Base-by-base conservation (phyloP, 2,888 invertebrate genomes). In the Rugalucina vietnamica region DNA sequence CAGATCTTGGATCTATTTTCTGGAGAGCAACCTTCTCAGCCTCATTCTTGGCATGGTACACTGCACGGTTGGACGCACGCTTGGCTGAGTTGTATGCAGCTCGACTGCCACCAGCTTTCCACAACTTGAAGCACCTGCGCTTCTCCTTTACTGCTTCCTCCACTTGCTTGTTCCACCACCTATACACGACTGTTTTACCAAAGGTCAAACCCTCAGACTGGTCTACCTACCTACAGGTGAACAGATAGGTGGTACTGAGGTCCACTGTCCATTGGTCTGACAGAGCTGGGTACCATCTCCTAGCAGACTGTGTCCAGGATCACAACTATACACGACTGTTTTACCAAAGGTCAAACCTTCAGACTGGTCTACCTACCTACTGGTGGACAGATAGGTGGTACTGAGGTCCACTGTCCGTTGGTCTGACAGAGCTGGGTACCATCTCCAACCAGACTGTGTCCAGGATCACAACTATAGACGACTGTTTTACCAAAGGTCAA, bases 281-380 rank as follows among this genome's bases (percentile, higher is more conserved):
- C 85, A 86, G 3, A 32, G 37, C 14, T 75, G n/a, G 34, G 75
- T 75, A 24, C 37, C 3, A 14, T 36, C 36, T 8, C 85, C 85
- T 12, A 27, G 34, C 0, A 86, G 57, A 12, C 24, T 34, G 57
- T 80, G 83, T 0, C 85, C 85, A 36, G 65, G 54, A 57, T 82
- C 43, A 81, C 85, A 86, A 5, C 60, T 73, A 39, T 79, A 86
- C 3, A 27, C 43, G 0, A 60, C 60, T 0, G 18, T 27, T 32
- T 69, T 49, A n/a, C 27, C 43, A 60, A 81, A 86, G 24, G 80
- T 82, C 32, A 81, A 82, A 34, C 82, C 79, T n/a, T n/a, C n/a
- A n/a, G n/a, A n/a, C n/a, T n/a, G 43, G 43, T 18, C 8, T n/a
- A 14, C 54, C 29, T 29, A 60, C 60, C 60, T 10, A 60, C 8